Conservation (phyloP, 2,797 vertebrate species). For the Labroides dimidiatus region DNA sequence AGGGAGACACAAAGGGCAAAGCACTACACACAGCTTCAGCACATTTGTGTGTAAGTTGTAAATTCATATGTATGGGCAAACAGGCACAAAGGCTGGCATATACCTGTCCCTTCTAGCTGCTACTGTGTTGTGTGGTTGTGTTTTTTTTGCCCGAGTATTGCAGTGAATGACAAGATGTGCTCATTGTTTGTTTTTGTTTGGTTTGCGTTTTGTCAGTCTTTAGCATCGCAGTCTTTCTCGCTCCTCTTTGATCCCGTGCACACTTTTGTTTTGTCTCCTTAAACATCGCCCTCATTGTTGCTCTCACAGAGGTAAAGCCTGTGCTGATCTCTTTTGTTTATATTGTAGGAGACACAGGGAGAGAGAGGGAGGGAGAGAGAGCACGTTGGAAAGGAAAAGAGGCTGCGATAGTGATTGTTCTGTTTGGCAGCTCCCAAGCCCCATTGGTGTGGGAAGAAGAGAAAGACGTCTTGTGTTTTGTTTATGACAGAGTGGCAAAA, state of each 20-base stretch:
- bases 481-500: constrained; percentile 83
- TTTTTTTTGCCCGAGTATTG: constrained; percentile 29
- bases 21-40: not conserved
- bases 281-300: constrained; percentile 84
- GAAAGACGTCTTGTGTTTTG: constrained; percentile 85
- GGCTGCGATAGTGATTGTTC: constrained; percentile 84
- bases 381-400: constrained; percentile 75
- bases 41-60: constrained; percentile 26
- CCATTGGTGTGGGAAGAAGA: constrained; percentile 83
- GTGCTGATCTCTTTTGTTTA: constrained; percentile 83
- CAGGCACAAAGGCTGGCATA: constrained; percentile 10
- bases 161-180: constrained; percentile 68
- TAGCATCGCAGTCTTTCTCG: constrained; percentile 73
- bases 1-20: constrained; percentile 32
- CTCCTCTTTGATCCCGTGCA: constrained; percentile 80
- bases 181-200: constrained; percentile 78
- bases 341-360: constrained; percentile 75
- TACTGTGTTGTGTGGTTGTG: constrained; percentile 28
- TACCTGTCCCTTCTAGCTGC: constrained; percentile 27
- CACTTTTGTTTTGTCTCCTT: constrained; percentile 84
- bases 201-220: constrained; percentile 75
- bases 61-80: constrained; percentile 29
- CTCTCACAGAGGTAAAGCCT: constrained; percentile 81
- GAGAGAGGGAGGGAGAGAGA: constrained; percentile 63
- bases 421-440: constrained; percentile 82